Conservation (phyloP, 2,113 vertebrate genomes). For the Bothrops jararaca region DNA sequence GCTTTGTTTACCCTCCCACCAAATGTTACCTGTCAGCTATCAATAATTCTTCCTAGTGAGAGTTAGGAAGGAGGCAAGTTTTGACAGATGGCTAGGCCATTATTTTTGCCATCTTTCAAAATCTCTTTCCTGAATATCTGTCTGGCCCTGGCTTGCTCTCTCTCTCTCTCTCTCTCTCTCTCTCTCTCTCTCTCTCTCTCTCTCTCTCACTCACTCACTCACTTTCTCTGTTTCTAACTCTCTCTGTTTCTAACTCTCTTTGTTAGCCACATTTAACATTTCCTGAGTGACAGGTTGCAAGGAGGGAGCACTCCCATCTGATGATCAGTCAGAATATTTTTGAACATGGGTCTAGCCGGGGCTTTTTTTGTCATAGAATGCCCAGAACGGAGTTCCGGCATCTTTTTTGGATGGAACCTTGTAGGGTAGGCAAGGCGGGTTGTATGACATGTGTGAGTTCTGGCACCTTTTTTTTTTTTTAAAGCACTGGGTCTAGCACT, state of each 20-base stretch:
- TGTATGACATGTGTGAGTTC: too few species aligned
- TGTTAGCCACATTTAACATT: neutral
- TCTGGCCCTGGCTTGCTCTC: neutral
- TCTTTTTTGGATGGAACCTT: too few species aligned
- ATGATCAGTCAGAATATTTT: neutral
- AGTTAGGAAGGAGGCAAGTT: neutral
- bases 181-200: neutral
- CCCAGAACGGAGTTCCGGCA: too few species aligned
- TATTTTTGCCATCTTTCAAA: neutral
- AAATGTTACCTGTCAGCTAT: neutral
- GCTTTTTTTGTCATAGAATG: too few species aligned
- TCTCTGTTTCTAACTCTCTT: neutral
- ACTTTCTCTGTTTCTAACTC: neutral
- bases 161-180: neutral
- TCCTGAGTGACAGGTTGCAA: neutral
- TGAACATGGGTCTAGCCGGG: neutral
- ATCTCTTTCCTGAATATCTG: neutral
- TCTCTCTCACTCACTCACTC: too few species aligned
- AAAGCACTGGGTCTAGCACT: neutral
- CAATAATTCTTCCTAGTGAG: neutral
- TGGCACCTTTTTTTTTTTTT: too few species aligned
- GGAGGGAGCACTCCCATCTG: neutral
- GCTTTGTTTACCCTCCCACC: neutral
- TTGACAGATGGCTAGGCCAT: neutral
- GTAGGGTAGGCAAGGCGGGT: too few species aligned